Percentiles rank a stretch among this genome's conserved stretches.
Conservation (phyloP, 2,888 invertebrate genomes). For the Isoperla grammatica region DNA sequence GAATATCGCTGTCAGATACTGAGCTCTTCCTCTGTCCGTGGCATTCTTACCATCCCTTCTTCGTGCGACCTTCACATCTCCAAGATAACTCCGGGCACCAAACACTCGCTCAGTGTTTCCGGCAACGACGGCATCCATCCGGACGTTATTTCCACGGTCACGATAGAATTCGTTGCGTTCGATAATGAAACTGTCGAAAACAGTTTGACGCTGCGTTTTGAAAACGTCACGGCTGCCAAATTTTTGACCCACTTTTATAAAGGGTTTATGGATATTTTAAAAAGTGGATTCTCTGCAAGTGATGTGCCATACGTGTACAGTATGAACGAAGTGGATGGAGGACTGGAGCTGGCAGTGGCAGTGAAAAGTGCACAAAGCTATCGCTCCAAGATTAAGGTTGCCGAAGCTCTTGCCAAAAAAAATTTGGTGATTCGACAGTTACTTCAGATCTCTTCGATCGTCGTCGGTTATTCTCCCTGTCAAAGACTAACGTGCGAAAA, state of each 20-base stretch:
- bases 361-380: conserved; percentile 51
- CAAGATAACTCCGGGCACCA: conserved; percentile 55
- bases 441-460: conserved; percentile 54
- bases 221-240: conserved; percentile 63
- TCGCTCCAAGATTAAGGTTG: conserved; percentile 58
- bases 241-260: conserved; percentile 76
- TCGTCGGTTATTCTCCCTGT: conserved; percentile 76
- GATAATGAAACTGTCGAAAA: conserved; percentile 77
- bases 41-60: conserved; percentile 57
- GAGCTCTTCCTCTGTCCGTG: conserved; percentile 54
- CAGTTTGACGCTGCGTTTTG: conserved; percentile 69
- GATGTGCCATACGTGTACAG: conserved; percentile 67
- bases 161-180: conserved; percentile 74
- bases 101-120: conserved; percentile 68
- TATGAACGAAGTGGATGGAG: conserved; percentile 59
- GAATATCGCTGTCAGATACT: conserved; percentile 82
- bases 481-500: conserved; percentile 66
- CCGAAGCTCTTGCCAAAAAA: conserved; percentile 60
- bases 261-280: conserved; percentile 64
- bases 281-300: conserved; percentile 56
- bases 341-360: conserved; percentile 67
- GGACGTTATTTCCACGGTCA: conserved; percentile 81
- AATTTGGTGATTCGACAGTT: conserved; percentile 57
- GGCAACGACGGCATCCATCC: conserved; percentile 87
- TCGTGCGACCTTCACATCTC: conserved; percentile 77